phyloP scores from a whole-genome alignment of 2,888 invertebrate species.

The Eumerus sabulonum region DNA sequence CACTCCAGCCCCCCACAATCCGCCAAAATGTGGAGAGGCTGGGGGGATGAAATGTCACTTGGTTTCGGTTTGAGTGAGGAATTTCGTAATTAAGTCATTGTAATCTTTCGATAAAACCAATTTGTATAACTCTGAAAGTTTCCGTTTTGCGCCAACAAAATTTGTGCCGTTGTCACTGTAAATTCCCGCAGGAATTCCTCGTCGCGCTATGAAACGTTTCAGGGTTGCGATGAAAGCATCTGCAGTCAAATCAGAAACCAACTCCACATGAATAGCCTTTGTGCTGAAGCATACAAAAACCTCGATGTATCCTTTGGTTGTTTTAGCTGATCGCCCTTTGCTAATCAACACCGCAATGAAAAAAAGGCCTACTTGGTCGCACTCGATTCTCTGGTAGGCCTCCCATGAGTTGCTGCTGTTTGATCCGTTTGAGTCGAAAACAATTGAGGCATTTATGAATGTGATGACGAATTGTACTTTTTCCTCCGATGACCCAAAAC shows the following conservation, averaged over 20 bases:
- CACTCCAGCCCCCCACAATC: constrained; percentile 36
- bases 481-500: constrained; percentile 29
- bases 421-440: constrained; percentile 25
- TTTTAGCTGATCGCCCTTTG: constrained; percentile 19
- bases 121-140: constrained; percentile 23
- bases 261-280: no score
- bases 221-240: no score
- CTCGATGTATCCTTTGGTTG: constrained; percentile 31
- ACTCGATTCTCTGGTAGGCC: constrained; percentile 28
- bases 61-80: constrained; percentile 16
- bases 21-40: constrained; percentile 32
- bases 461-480: constrained; percentile 12
- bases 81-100: no score
- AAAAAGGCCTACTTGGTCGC: constrained; percentile 25
- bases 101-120: constrained; percentile 15
- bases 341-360: constrained; percentile 30
- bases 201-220: not conserved
- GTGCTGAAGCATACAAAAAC: no score
- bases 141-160: constrained; percentile 11
- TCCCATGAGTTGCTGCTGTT: constrained; percentile 35
- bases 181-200: constrained; percentile 24
- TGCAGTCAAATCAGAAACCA: no score
- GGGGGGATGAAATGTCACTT: constrained; percentile 39
- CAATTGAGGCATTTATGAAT: constrained; percentile 32
- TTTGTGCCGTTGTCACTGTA: constrained; percentile 1